Evolutionary conservation across 1,140 invertebrate species (phyloP).

Genomic region (Eriosoma lanigerum): DNA sequence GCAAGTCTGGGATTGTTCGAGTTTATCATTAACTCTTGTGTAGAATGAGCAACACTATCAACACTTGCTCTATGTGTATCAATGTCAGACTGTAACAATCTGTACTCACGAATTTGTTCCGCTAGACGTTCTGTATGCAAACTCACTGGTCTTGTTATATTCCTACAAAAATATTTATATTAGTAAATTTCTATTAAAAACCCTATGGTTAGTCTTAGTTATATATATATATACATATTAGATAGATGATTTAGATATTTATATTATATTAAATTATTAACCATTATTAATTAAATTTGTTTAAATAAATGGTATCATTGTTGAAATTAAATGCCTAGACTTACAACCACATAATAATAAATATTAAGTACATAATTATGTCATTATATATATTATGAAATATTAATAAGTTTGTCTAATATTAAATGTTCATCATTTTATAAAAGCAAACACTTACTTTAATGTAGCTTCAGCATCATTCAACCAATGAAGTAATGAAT

Average conservation of each 20-base stretch:
- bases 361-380: no score
- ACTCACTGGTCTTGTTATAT: slow-evolving; percentile 77
- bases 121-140: slow-evolving; percentile 85
- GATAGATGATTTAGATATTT: no score
- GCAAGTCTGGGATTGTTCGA: slow-evolving; percentile 83
- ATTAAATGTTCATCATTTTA: neutral
- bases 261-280: no score
- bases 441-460: slow-evolving; percentile 64
- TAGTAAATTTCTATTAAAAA: no score
- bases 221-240: no score
- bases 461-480: slow-evolving; percentile 79
- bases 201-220: no score
- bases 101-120: slow-evolving; percentile 83
- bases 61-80: slow-evolving; percentile 82
- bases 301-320: no score
- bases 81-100: slow-evolving; percentile 77
- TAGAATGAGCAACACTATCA: slow-evolving; percentile 75
- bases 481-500: slow-evolving; percentile 81
- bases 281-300: no score
- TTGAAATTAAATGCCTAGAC: no score
- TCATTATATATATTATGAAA: no score
- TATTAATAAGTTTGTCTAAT: no score
- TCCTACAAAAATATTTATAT: slow-evolving; percentile 60
- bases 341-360: no score
- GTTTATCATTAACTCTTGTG: slow-evolving; percentile 76